Evolutionary conservation across 2,888 invertebrate genomes (phyloP).

Genomic region (Nomada hirtipes): DNA sequence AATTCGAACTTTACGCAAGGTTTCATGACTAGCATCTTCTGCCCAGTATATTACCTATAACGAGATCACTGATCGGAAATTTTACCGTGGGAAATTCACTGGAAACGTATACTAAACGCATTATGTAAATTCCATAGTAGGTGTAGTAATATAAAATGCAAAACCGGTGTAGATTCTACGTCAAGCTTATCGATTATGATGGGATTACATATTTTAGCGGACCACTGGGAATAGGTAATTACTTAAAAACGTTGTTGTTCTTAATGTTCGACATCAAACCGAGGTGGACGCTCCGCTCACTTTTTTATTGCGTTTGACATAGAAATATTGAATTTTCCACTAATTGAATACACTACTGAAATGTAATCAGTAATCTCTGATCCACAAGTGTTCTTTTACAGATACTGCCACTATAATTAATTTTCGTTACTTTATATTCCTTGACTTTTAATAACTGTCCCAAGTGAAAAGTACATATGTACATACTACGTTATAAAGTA

Average conservation of each 20-base stretch:
- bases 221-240: background rate
- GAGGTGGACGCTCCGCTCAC: too few relatives aligned
- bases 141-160: background rate
- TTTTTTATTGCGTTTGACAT: too few relatives aligned
- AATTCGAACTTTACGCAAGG: background rate
- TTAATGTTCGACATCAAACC: too few relatives aligned
- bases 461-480: too few relatives aligned
- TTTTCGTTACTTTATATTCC: too few relatives aligned
- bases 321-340: too few relatives aligned
- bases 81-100: background rate
- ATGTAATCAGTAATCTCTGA: too few relatives aligned
- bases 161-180: background rate
- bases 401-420: too few relatives aligned
- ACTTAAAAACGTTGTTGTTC: background rate
- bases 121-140: background rate
- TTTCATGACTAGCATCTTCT: background rate
- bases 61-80: background rate
- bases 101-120: conserved; percentile 3
- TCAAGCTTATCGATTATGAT: conserved; percentile 3
- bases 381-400: too few relatives aligned
- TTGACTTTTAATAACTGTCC: too few relatives aligned
- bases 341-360: too few relatives aligned
- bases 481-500: too few relatives aligned
- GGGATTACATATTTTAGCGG: background rate
- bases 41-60: background rate